Evolutionary conservation across 2,888 invertebrate species (phyloP), one percentile per base, ranked within the genome.

Genomic region (Epinotia bilunana): DNA sequence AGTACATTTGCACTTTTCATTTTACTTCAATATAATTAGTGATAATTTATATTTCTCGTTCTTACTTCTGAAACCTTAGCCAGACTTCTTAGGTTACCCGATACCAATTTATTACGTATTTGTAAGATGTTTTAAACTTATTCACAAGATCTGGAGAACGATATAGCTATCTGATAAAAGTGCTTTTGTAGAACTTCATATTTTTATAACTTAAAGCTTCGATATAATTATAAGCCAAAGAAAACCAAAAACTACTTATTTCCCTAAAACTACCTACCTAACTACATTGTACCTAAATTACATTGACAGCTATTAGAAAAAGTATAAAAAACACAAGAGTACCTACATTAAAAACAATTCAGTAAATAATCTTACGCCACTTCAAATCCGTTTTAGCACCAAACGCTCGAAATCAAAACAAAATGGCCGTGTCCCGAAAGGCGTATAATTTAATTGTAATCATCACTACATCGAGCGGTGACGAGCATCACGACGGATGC

Each of bases 361-460:
- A 1, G 11, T 49, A 53, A 49, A 65, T 11, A 49, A 61, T 70
- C 53, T 70, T 33, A 60, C 53, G 49, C 60, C 43, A 46, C 70
- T 23, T 18, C 18, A 58, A 69, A 70, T 18, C 39, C 61, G 49
- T 49, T 70, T 80, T 79, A 82, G 81, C 80, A 80, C 81, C 80
- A 84, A 85, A 83, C 84, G 81, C 83, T 82, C 85, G 82, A 89
- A 93, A 92, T 91, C 90, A 90, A 87, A 89, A 89, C 91, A 92
- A 92, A 92, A 91, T 90, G 90, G 90, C 89, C 84, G 86, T 80
- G 82, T 81, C 80, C 83, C 86, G 88, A 90, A 90, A 86, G 83
- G 84, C 87, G 88, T 88, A 91, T 92, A 93, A 93, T 91, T 93
- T 91, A 91, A 93, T 93, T 92, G 91, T 93, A 91, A 93, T 92